A percentile compares a stretch with the other conserved stretches of the same genome.
These are phyloP conservation scores for Galendromus occidentalis DNA, from an alignment of 1,140 invertebrate genomes.

Conservation along the genomic window DNA sequence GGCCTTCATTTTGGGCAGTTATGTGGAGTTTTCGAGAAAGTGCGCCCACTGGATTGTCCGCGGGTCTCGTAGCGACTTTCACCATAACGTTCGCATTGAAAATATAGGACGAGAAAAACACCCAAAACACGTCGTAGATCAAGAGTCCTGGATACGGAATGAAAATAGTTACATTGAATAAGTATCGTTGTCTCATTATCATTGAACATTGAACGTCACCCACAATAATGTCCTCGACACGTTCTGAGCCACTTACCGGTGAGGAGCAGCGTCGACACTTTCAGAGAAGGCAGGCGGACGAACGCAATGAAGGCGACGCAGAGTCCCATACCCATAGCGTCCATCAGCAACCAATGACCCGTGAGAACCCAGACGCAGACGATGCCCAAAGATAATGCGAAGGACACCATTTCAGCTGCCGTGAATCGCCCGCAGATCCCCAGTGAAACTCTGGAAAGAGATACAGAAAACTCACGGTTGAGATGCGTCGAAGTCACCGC, in stretches of 20 bases:
- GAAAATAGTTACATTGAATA: no score
- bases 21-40: slow-evolving; percentile 76
- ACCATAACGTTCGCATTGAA: slow-evolving; percentile 98
- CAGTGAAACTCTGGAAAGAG: slow-evolving; percentile 74
- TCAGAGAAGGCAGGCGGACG: slow-evolving; percentile 78
- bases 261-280: slow-evolving; percentile 81
- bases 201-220: no score
- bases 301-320: slow-evolving; percentile 95
- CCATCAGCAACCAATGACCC: slow-evolving; percentile 93
- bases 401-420: slow-evolving; percentile 75
- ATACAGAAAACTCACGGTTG: slow-evolving; percentile 17
- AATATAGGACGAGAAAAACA: slow-evolving; percentile 93
- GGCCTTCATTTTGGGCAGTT: slow-evolving; percentile 55
- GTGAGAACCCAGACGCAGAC: slow-evolving; percentile 92
- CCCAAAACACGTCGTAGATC: slow-evolving; percentile 93
- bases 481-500: background rate
- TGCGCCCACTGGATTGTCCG: slow-evolving; percentile 79
- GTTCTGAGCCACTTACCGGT: slow-evolving; percentile 34
- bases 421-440: slow-evolving; percentile 73
- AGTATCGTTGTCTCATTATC: no score
- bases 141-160: slow-evolving; percentile 39
- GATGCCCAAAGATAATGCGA: slow-evolving; percentile 71
- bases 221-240: background rate
- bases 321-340: slow-evolving; percentile 88
- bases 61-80: slow-evolving; percentile 70